These are phyloP conservation scores for Xiphorhynchus erythropygius DNA, from an alignment of 2,797 vertebrate species.

Conservation along the genomic window DNA sequence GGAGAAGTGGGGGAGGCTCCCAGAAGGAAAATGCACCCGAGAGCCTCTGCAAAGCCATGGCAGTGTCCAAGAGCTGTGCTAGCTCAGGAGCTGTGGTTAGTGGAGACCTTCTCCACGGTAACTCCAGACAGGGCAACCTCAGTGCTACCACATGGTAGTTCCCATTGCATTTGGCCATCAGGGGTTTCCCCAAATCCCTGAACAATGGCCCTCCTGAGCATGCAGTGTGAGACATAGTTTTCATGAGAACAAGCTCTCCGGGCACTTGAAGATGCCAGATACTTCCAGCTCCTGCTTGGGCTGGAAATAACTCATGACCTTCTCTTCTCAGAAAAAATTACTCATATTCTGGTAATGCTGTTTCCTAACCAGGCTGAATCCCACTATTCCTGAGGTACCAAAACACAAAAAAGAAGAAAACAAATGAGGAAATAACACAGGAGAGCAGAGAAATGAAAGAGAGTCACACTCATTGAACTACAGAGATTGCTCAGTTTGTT, in stretches of 20 bases:
- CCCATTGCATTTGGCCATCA: rapidly evolving
- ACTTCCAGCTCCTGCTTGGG: background rate
- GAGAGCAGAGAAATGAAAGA: background rate
- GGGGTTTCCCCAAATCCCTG: background rate
- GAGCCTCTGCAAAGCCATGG: background rate
- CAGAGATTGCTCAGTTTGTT: rapidly evolving
- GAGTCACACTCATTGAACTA: background rate
- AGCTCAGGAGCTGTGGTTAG: background rate
- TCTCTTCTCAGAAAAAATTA: constrained; percentile 7
- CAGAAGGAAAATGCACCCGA: background rate
- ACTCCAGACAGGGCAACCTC: background rate
- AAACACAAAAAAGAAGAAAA: background rate
- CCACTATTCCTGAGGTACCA: background rate
- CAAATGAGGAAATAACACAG: background rate
- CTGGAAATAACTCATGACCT: background rate
- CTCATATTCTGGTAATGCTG: background rate
- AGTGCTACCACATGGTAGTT: background rate
- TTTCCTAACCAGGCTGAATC: background rate
- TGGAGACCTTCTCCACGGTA: background rate
- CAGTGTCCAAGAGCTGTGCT: background rate
- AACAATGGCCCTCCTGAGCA: background rate
- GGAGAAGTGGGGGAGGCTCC: background rate
- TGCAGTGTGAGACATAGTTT: rapidly evolving
- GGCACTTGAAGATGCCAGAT: background rate
- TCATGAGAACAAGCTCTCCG: background rate